phyloP scores from a whole-genome alignment of 2,888 invertebrate species.

The Tachystola acroxantha region DNA sequence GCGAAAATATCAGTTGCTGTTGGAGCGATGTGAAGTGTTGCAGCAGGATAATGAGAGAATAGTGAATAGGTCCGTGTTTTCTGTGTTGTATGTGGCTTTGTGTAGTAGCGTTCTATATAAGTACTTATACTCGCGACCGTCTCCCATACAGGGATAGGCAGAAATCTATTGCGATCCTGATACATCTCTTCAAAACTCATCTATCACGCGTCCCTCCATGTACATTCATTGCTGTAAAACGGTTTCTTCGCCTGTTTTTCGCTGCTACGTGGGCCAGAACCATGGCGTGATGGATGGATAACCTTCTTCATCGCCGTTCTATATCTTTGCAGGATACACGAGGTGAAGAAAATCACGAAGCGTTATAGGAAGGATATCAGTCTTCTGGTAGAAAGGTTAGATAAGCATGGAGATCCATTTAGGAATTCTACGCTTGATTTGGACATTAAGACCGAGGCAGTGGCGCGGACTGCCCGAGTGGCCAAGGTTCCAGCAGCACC shows the following conservation, averaged over 20 bases:
- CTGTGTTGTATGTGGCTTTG: slow-evolving; percentile 20
- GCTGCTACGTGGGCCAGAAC: no score
- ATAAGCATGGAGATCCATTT: slow-evolving; percentile 84
- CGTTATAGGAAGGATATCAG: slow-evolving; percentile 83
- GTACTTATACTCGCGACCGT: no score
- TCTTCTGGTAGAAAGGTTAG: slow-evolving; percentile 82
- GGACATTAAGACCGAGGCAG: slow-evolving; percentile 57
- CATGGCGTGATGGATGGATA: no score
- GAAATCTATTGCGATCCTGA: no score
- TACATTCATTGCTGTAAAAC: no score
- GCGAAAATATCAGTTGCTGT: slow-evolving; percentile 84
- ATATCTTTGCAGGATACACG: slow-evolving; percentile 79
- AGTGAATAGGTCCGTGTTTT: slow-evolving; percentile 77
- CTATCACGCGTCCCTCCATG: no score
- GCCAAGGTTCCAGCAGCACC: slow-evolving; percentile 38
- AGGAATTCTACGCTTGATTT: slow-evolving; percentile 79
- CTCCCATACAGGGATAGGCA: no score
- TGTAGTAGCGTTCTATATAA: slow-evolving; percentile 21
- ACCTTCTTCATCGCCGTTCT: no score
- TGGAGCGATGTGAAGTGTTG: slow-evolving; percentile 85
- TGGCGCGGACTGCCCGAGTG: slow-evolving; percentile 34
- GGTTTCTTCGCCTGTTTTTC: no score
- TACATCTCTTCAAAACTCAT: no score
- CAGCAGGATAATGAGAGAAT: slow-evolving; percentile 88
- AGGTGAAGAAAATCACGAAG: slow-evolving; percentile 83